A percentile compares a stretch with the other conserved stretches of the same genome.
Conservation (phyloP, 2,888 invertebrate species). For the Apantesis nais region DNA sequence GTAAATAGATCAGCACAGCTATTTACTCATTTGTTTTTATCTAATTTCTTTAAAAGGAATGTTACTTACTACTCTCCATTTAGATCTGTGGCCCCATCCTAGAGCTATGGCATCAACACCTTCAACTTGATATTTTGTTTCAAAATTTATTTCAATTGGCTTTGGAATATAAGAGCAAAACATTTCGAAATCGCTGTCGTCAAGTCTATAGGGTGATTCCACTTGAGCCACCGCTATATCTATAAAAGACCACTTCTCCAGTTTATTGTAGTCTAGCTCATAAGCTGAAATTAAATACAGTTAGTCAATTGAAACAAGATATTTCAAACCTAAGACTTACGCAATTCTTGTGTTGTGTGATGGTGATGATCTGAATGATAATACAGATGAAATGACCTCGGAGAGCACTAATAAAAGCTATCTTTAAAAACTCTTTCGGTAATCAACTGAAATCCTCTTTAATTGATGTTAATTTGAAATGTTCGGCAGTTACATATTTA, state of each 20-base stretch:
- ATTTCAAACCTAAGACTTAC: background rate
- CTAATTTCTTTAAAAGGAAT: no score
- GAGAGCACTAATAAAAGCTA: no score
- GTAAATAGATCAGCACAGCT: no score
- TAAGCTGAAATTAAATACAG: constrained; percentile 49
- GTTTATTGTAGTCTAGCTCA: constrained; percentile 46
- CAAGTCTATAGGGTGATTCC: constrained; percentile 50
- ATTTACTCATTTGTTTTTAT: no score
- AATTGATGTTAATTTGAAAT: no score
- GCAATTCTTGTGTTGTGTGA: no score
- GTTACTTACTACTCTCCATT: constrained; percentile 50
- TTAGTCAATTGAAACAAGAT: background rate
- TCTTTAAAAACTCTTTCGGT: no score
- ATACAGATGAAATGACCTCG: background rate
- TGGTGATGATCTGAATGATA: no score
- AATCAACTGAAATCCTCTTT: no score
- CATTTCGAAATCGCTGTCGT: constrained; percentile 19
- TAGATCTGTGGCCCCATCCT: constrained; percentile 54
- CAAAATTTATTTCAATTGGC: constrained; percentile 50
- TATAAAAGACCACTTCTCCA: constrained; percentile 56
- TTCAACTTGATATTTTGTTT: constrained; percentile 39
- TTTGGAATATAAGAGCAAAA: constrained; percentile 51
- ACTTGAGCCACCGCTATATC: constrained; percentile 63
- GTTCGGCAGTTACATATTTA: no score
- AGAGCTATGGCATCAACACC: constrained; percentile 44